Percentiles rank a stretch among this genome's conserved stretches.
Conservation (phyloP, 2,888 invertebrate genomes). For the Chrysodeixis includens region DNA sequence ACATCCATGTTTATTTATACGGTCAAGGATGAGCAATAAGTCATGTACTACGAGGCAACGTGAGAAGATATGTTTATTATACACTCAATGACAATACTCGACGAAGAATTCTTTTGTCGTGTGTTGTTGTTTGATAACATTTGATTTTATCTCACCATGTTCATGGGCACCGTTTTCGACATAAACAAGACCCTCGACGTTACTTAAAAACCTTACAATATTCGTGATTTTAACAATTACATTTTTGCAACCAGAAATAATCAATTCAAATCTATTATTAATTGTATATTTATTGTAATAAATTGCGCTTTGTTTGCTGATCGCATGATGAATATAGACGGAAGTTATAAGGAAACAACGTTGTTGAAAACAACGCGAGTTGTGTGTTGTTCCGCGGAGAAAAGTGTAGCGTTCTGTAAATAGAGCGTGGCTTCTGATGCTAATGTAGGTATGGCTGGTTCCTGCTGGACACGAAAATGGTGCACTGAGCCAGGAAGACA, state of each 20-base stretch:
- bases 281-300: constrained; percentile 5
- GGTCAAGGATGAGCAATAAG: constrained; percentile 78
- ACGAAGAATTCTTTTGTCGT: constrained; percentile 64
- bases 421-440: constrained; percentile 48
- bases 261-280: constrained; percentile 10
- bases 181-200: constrained; percentile 15
- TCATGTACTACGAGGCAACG: constrained; percentile 54
- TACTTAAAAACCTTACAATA: constrained; percentile 24
- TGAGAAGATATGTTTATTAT: constrained; percentile 69
- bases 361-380: constrained; percentile 30
- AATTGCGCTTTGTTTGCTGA: constrained; percentile 17
- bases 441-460: constrained; percentile 32
- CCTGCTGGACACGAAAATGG: constrained; percentile 35
- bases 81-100: constrained; percentile 62
- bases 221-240: constrained; percentile 20
- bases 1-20: constrained; percentile 68
- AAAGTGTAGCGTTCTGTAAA: constrained; percentile 38
- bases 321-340: constrained; percentile 25
- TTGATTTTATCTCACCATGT: constrained; percentile 41
- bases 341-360: constrained; percentile 48
- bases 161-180: constrained; percentile 36
- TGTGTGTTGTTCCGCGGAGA: constrained; percentile 39
- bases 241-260: constrained; percentile 15
- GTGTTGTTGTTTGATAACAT: constrained; percentile 52
- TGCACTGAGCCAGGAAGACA: constrained; percentile 33